Evolutionary conservation across 2,113 vertebrate genomes (phyloP), one percentile per base, ranked within the genome.

Genomic region (Chamaetylas fuelleborni): DNA sequence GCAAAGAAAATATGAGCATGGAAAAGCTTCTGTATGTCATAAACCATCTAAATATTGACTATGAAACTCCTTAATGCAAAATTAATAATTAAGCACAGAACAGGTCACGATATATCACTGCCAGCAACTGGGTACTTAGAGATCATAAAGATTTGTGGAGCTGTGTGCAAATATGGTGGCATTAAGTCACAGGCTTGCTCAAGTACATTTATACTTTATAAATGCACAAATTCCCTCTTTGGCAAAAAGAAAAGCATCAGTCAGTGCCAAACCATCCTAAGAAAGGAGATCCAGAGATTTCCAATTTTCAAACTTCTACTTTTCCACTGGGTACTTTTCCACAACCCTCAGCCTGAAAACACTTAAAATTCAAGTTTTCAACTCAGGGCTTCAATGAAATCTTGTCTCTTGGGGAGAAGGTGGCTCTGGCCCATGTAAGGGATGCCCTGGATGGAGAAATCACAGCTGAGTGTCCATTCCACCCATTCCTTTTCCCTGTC

Each of bases 71-170:
- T 71, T 88, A 93, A 96, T 90, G 90, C n/a, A 77, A 77, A 86
- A 90, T 95, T 90, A 90, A 90, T 94, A 96, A 96, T 96, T 96
- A 95, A 95, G 43, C 67, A 94, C 9, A 8, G 84, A 90, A 47
- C 54, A 69, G 38, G 47, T 70, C 54, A 31, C 0, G 1, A 48
- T 90, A 18, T 47, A 86, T 96, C 94, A 92, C 47, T 78, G 78
- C 17, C 79, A 77, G 81, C 47, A 78, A 9, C 0, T 53, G 80
- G 81, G 71, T 86, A 77, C 62, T 82, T 80, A 24, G 62, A 88
- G 71, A 83, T 40, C 45, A 81, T 38, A 53, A 72, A 77, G 56
- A 80, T 89, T 82, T 83, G 47, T 14, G 8, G 38, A 76, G 53
- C 66, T 86, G 29, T 54, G 71, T 62, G 87, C 47, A 88, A 72